Base-by-base conservation (phyloP, 2,888 invertebrate species). In the Drosophila falleni region DNA sequence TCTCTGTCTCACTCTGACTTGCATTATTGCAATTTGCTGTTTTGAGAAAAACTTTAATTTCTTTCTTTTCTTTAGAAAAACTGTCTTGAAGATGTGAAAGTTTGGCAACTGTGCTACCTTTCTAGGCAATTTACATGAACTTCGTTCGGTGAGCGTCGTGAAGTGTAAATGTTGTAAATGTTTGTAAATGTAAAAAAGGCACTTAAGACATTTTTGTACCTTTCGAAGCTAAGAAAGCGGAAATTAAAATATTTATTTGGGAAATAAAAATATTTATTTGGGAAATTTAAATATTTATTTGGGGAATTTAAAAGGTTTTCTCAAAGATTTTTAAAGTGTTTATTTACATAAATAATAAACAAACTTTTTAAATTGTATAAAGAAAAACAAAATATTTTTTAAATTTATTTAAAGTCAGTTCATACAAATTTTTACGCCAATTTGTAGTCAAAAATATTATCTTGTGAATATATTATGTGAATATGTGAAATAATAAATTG, bases 71-170 rank as follows among this genome's bases (percentile, higher is more conserved):
- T 33, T n/a, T n/a, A 54, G 44, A 50, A 41, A 61, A 51, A 15
- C 23, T 33, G 63, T 56, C 49, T 15, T 26, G 49, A 23, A 64
- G 65, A 46, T 53, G 65, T 65, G 65, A 65, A 65, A 65, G 65
- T 60, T 65, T 60, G 60, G 60, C 53, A 65, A 60, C 55, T 55
- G 37, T 55, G 55, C 62, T 55, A 63, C 65, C 65, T 65, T 65
- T 65, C 65, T 65, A 65, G 65, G 65, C 65, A 60, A 65, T 65
- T 65, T 65, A 65, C 60, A 65, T 65, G 65, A 44, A 35, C 50
- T 51, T 46, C 29, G 26, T 46, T 46, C 29, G 26, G 51, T 46
- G 65, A 51, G 50, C 50, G 58, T 49, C 29, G 58, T 58, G 35
- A 46, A 37, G 35, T 58, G 44, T 33, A 55, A 55, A 44, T 56